Evolutionary conservation across 2,797 vertebrate species (phyloP), one percentile per base, ranked within the genome.

Genomic region (Austrolebias charrua): DNA sequence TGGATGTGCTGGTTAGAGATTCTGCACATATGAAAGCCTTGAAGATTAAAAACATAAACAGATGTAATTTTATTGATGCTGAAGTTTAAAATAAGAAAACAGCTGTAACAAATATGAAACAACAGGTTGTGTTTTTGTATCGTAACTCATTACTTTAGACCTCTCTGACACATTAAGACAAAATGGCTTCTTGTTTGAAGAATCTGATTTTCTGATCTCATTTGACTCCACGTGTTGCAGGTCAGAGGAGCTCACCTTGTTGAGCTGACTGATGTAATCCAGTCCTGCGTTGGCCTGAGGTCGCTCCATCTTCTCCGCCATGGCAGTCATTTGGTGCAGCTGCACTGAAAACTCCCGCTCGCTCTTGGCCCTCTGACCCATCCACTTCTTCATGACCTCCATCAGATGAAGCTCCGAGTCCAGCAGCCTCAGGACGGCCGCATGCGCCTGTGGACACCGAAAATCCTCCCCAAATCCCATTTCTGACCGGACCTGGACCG

Each of bases 341-440:
- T 96, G 91, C 3, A 89, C 85, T 0, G 95, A 95, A 0, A 98
- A 98, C 59, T 99, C 96, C 4, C 94, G 86, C 83, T 98, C 96
- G 0, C 95, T 96, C 91, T 95, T 98, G 1, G 94, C 94, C 0
- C 97, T 90, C 89, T 98, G 96, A 2, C 86, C 90, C 93, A 99
- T 96, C 96, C 96, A 98, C 81, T 95, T 98, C 86, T 94, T 96
- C 94, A 98, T 96, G 62, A 93, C 89, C 83, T 98, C 97, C 93
- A 99, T 94, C 48, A 98, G 90, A 14, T 94, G 95, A 65, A 98
- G 92, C 90, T 99, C 97, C 0, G 93, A 88, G 44, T 98, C 97
- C 89, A 98, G 95, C 73, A 98, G 92, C 45, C 89, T 90, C 78
- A 98, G 88, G 53, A 99, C 85, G 0, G 94, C 93, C 0, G 88